phyloP scores from a whole-genome alignment of 2,797 vertebrate genomes.

The Pachyuromys duprasi region DNA sequence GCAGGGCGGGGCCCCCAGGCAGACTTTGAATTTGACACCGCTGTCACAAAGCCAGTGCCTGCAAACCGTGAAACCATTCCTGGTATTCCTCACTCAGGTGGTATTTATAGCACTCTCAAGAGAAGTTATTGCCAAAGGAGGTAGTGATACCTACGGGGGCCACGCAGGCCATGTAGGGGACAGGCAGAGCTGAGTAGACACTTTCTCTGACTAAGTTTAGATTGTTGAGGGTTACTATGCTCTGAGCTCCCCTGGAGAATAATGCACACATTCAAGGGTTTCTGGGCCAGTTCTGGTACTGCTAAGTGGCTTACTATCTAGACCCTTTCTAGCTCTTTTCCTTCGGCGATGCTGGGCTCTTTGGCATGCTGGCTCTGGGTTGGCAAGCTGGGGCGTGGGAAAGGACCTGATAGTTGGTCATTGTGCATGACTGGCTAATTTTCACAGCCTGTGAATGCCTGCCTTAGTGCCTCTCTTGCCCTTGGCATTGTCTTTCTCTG shows the following conservation, averaged over 20 bases:
- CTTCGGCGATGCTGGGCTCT: background rate
- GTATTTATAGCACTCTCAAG: slow-evolving; percentile 81
- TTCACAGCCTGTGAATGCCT: background rate
- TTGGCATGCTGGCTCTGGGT: background rate
- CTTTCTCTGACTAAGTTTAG: slow-evolving; percentile 76
- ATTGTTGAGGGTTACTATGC: background rate
- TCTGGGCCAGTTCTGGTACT: background rate
- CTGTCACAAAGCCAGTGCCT: slow-evolving; percentile 72
- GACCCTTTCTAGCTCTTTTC: background rate
- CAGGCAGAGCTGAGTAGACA: slow-evolving; percentile 8
- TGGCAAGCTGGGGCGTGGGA: background rate
- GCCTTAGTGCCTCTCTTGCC: background rate
- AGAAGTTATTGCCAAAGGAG: slow-evolving; percentile 69
- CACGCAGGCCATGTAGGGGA: slow-evolving; percentile 59
- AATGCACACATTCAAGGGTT: background rate
- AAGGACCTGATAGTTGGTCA: background rate
- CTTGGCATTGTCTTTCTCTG: background rate
- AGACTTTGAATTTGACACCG: slow-evolving; percentile 75
- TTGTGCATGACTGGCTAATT: background rate
- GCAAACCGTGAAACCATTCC: slow-evolving; percentile 77
- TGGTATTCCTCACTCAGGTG: slow-evolving; percentile 75
- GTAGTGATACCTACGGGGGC: slow-evolving; percentile 63
- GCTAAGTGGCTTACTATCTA: background rate
- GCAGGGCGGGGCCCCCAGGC: background rate
- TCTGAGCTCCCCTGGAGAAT: background rate